Evolutionary conservation across 2,888 invertebrate species (phyloP).

Genomic region (Mythimna pallens): DNA sequence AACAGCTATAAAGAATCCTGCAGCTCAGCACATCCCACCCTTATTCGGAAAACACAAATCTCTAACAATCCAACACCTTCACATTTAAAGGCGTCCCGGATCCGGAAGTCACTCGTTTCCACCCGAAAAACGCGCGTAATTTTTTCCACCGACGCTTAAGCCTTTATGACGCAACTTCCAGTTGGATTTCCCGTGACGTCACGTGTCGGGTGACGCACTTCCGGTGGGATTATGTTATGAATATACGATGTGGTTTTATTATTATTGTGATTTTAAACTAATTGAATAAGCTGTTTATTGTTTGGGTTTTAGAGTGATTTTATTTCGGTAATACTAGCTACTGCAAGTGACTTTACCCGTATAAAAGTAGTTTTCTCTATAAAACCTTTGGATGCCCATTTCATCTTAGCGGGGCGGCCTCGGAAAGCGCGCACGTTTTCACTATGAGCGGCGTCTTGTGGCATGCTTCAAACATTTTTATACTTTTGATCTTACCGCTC

Average conservation of each 20-base stretch:
- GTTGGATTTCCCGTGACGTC: conserved; percentile 81
- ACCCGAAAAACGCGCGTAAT: conserved; percentile 85
- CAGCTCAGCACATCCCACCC: conserved; percentile 5
- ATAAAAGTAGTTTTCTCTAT: too few species aligned
- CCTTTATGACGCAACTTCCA: conserved; percentile 85
- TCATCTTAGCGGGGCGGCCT: too few species aligned
- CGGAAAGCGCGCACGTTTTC: too few species aligned
- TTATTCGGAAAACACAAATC: conserved; percentile 47
- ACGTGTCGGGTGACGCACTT: conserved; percentile 74
- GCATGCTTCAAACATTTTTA: too few species aligned
- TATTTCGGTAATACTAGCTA: too few species aligned
- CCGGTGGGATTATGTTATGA: conserved; percentile 59
- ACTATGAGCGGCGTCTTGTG: too few species aligned
- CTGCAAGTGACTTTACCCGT: too few species aligned
- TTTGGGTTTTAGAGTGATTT: neutral
- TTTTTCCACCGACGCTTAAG: conserved; percentile 83
- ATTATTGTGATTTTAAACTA: conserved; percentile 40
- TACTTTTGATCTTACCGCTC: too few species aligned
- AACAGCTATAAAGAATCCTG: neutral
- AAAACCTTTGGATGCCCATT: too few species aligned
- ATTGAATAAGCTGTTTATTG: conserved; percentile 1
- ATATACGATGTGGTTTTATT: conserved; percentile 48
- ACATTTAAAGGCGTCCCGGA: conserved; percentile 69
- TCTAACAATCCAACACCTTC: conserved; percentile 69
- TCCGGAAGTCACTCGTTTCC: conserved; percentile 85